Percentiles rank a stretch among this genome's conserved stretches.
phyloP scores from a whole-genome alignment of 2,888 invertebrate species.

The Synergus laeviventris region DNA sequence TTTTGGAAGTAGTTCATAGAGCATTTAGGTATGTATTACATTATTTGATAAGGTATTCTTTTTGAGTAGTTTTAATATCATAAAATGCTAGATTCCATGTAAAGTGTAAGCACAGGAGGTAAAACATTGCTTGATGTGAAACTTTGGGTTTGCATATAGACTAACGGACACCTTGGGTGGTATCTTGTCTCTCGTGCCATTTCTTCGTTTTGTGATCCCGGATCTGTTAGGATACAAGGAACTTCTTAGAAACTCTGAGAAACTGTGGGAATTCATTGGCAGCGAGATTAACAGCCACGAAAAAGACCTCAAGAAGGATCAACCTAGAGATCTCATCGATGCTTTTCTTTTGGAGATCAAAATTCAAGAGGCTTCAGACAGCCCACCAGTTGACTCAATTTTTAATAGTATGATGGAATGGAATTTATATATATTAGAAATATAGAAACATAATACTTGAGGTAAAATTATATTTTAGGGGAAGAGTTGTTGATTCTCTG shows the following conservation, averaged over 20 bases:
- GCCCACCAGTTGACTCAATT: constrained; percentile 60
- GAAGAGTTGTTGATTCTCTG: constrained; percentile 77
- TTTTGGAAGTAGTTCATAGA: constrained; percentile 80
- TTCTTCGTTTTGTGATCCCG: constrained; percentile 82
- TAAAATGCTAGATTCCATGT: too few species aligned
- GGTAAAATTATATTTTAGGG: constrained; percentile 59
- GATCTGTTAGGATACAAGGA: constrained; percentile 80
- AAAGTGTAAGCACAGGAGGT: neutral
- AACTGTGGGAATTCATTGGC: constrained; percentile 79
- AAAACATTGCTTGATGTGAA: constrained; percentile 8
- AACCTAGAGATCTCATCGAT: constrained; percentile 81
- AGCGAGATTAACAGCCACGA: constrained; percentile 71
- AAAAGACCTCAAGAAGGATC: constrained; percentile 55
- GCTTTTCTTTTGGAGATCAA: constrained; percentile 81
- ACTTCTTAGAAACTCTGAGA: constrained; percentile 77
- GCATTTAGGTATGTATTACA: constrained; percentile 77
- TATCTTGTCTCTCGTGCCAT: constrained; percentile 83
- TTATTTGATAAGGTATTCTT: too few species aligned
- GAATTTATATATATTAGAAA: too few species aligned
- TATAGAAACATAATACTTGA: too few species aligned
- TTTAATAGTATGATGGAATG: constrained; percentile 70
- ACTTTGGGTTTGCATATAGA: constrained; percentile 67
- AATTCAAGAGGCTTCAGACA: constrained; percentile 36
- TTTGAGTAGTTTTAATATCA: too few species aligned
- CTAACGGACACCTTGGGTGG: constrained; percentile 83